These are phyloP conservation scores for Mactromeris polynyma DNA, from an alignment of 2,888 invertebrate genomes.

Conservation along the genomic window DNA sequence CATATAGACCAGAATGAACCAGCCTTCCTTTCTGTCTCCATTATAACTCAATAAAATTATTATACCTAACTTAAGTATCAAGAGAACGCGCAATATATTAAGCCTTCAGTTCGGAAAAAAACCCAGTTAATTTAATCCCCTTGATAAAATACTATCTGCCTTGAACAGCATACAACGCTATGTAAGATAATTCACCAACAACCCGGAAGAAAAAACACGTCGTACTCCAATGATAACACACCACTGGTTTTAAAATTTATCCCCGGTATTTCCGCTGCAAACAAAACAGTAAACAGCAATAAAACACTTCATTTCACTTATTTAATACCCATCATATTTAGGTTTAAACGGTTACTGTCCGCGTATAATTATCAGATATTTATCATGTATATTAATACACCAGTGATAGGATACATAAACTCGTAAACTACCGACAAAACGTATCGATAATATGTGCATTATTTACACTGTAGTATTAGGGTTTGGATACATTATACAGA, in stretches of 20 bases:
- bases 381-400: no score
- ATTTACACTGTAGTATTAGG: no score
- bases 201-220: not conserved
- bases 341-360: no score
- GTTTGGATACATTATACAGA: no score
- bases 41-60: not conserved
- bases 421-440: no score
- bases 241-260: not conserved
- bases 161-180: not conserved
- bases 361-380: no score
- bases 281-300: not conserved
- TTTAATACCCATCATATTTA: not conserved
- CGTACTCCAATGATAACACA: not conserved
- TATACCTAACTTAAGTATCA: not conserved
- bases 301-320: not conserved
- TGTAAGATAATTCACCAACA: conserved; percentile 9
- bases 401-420: no score
- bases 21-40: not conserved
- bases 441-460: no score
- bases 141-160: not conserved
- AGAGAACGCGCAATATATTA: not conserved
- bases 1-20: conserved; percentile 6
- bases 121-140: not conserved
- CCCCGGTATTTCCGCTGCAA: not conserved
- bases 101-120: not conserved